Conservation (phyloP, 1,140 invertebrate species). For the Trachelipus rathkii region DNA sequence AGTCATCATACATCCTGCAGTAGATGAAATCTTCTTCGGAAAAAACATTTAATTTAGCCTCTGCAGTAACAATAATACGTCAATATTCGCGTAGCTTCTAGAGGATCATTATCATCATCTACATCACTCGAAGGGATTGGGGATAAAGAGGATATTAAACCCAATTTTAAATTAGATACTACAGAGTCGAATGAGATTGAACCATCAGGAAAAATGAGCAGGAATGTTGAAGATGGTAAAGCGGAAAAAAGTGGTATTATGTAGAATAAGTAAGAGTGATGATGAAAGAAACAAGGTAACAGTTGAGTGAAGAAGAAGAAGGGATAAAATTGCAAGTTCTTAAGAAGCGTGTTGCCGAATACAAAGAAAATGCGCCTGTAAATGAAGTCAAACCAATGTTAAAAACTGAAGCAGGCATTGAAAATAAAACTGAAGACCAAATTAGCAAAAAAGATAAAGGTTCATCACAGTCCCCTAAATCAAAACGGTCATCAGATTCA, state of each 20-base stretch:
- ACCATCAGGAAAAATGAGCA: no score
- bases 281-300: no score
- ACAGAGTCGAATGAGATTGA: no score
- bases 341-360: neutral
- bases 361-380: neutral
- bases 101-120: neutral
- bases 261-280: no score
- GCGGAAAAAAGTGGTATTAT: no score
- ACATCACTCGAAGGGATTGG: neutral
- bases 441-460: neutral
- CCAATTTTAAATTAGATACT: no score
- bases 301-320: constrained; percentile 2
- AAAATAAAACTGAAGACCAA: neutral
- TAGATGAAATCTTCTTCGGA: no score
- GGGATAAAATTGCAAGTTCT: neutral
- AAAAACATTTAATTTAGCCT: no score
- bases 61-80: neutral
- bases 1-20: no score
- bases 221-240: no score
- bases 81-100: neutral
- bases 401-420: neutral
- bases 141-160: neutral
- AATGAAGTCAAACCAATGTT: neutral
- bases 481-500: neutral
- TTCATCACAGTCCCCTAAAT: neutral